A percentile compares a stretch with the other conserved stretches of the same genome.
Evolutionary conservation across 2,888 invertebrate species (phyloP).

Genomic region (Tridacna crocea): DNA sequence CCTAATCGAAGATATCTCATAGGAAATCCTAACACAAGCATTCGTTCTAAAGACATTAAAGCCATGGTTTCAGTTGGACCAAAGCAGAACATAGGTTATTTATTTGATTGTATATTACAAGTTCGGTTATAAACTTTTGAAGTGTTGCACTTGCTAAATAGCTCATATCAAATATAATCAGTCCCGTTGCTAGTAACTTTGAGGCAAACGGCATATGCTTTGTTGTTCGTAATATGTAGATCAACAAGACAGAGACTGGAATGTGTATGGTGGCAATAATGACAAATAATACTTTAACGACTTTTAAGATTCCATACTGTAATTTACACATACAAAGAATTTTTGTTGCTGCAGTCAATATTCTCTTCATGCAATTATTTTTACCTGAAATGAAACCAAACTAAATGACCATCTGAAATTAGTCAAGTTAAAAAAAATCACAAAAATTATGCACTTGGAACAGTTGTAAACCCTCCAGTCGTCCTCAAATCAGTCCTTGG

Average conservation of each 20-base stretch:
- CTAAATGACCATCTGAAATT: too few relatives aligned
- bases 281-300: background rate
- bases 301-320: too few relatives aligned
- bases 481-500: too few relatives aligned
- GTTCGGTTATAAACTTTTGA: background rate
- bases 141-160: background rate
- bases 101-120: background rate
- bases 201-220: background rate
- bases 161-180: background rate
- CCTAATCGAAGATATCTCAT: background rate
- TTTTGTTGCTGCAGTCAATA: too few relatives aligned
- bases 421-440: too few relatives aligned
- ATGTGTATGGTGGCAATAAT: background rate
- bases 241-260: background rate
- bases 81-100: background rate
- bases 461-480: too few relatives aligned
- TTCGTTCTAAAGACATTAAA: background rate
- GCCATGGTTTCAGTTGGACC: background rate
- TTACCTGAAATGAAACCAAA: too few relatives aligned
- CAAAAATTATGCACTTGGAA: too few relatives aligned
- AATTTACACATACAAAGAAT: too few relatives aligned
- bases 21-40: background rate
- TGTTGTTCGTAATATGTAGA: background rate
- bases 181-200: background rate
- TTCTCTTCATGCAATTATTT: too few relatives aligned